Conservation (phyloP, 2,113 vertebrate genomes). For the Lophotis ruficrista region DNA sequence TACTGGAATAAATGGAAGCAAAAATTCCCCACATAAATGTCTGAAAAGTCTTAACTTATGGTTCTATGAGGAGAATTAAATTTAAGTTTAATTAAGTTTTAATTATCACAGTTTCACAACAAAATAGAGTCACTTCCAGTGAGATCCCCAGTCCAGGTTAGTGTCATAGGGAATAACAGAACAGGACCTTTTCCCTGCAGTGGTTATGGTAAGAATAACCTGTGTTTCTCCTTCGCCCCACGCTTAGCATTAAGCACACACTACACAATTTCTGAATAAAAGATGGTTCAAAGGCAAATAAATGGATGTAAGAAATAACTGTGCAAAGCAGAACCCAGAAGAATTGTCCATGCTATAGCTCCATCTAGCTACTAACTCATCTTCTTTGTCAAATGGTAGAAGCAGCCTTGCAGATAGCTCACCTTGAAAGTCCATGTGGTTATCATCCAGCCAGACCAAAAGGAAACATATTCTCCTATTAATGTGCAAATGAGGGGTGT, state of each 20-base stretch:
- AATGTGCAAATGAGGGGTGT: not conserved
- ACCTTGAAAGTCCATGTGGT: not conserved
- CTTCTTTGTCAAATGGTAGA: not conserved
- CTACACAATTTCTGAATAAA: not conserved
- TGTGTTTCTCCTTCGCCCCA: fast-evolving
- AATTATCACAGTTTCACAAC: not conserved
- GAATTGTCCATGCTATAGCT: slow-evolving; percentile 13
- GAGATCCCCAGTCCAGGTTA: not conserved
- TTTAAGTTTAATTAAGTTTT: not conserved
- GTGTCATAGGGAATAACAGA: not conserved
- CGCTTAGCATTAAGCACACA: not conserved
- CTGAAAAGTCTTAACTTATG: not conserved
- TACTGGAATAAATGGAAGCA: not conserved
- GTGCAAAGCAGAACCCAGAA: not conserved
- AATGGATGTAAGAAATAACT: not conserved
- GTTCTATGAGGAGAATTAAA: not conserved
- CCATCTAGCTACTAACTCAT: slow-evolving; percentile 29
- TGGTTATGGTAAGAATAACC: not conserved
- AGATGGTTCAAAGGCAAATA: not conserved
- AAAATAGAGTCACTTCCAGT: not conserved
- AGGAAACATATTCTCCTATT: not conserved
- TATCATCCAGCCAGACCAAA: not conserved
- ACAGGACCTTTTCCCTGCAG: not conserved
- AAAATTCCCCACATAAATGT: not conserved
- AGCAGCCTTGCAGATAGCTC: not conserved